Percentiles rank a stretch among this genome's conserved stretches.
Evolutionary conservation across 2,113 vertebrate genomes (phyloP).

Genomic region (Suncus etruscus): DNA sequence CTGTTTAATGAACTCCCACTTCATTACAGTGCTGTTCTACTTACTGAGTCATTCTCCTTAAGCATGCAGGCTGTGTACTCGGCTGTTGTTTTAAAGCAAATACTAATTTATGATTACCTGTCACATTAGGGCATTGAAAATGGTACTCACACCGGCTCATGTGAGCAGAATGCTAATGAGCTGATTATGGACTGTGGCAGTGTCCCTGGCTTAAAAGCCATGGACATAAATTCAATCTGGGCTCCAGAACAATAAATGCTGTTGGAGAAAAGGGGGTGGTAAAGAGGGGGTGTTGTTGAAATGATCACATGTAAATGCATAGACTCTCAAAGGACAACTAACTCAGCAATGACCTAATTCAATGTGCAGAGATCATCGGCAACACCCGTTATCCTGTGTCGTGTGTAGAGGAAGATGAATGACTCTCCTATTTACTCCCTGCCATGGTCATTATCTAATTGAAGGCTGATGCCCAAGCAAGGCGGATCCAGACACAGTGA

Average conservation of each 20-base stretch:
- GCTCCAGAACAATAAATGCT: conserved; percentile 72
- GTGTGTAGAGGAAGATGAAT: conserved; percentile 69
- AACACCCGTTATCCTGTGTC: conserved; percentile 69
- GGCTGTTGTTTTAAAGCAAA: conserved; percentile 89
- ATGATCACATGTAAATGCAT: conserved; percentile 72
- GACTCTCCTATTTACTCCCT: conserved; percentile 73
- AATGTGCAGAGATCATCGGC: conserved; percentile 52
- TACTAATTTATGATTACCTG: conserved; percentile 92
- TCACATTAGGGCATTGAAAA: conserved; percentile 90
- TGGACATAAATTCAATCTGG: conserved; percentile 83
- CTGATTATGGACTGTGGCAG: conserved; percentile 83
- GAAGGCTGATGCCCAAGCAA: conserved; percentile 75
- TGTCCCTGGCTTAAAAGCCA: conserved; percentile 77
- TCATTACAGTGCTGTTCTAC: conserved; percentile 84
- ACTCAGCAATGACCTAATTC: conserved; percentile 77
- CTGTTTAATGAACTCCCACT: conserved; percentile 90
- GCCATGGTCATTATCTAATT: conserved; percentile 77
- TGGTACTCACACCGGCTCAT: conserved; percentile 85
- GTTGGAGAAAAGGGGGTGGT: conserved; percentile 44
- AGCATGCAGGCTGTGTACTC: conserved; percentile 83
- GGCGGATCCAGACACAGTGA: conserved; percentile 46
- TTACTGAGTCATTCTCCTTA: conserved; percentile 85
- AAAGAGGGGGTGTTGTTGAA: conserved; percentile 56
- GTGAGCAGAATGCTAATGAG: conserved; percentile 87
- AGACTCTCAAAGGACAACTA: conserved; percentile 70